Evolutionary conservation across 2,113 vertebrate genomes (phyloP).

Genomic region (Silurus meridionalis): DNA sequence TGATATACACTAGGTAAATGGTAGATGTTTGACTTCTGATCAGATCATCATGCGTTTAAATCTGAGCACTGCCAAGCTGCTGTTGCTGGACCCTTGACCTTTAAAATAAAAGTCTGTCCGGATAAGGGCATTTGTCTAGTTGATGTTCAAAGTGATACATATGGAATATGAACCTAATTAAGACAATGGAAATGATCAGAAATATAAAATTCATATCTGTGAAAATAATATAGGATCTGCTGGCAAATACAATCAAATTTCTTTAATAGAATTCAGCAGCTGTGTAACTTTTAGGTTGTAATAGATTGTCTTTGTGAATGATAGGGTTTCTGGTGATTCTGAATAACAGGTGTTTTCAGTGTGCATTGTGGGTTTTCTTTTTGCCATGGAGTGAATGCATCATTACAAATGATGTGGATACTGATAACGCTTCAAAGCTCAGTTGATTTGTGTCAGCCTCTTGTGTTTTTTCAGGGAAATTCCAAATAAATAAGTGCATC

Average conservation of each 20-base stretch:
- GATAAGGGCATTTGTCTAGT: too few species aligned
- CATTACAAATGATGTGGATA: slow-evolving; percentile 10
- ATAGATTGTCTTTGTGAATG: background rate
- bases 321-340: background rate
- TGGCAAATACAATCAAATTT: background rate
- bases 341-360: slow-evolving; percentile 5
- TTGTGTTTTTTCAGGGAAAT: background rate
- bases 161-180: too few species aligned
- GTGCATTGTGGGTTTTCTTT: background rate
- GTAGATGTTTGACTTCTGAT: background rate
- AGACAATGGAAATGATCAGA: too few species aligned
- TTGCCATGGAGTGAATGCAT: background rate
- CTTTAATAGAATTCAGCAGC: background rate
- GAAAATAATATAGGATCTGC: background rate
- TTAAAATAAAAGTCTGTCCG: too few species aligned
- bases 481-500: background rate
- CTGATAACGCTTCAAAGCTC: background rate
- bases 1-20: background rate
- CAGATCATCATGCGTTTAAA: too few species aligned
- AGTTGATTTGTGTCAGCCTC: background rate
- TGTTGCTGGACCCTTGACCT: too few species aligned
- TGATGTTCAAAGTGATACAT: too few species aligned
- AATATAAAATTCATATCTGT: background rate
- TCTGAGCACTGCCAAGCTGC: too few species aligned
- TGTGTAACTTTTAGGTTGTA: background rate